These are phyloP conservation scores for Cataglyphis livida DNA, from an alignment of 2,888 invertebrate genomes.

Conservation along the genomic window DNA sequence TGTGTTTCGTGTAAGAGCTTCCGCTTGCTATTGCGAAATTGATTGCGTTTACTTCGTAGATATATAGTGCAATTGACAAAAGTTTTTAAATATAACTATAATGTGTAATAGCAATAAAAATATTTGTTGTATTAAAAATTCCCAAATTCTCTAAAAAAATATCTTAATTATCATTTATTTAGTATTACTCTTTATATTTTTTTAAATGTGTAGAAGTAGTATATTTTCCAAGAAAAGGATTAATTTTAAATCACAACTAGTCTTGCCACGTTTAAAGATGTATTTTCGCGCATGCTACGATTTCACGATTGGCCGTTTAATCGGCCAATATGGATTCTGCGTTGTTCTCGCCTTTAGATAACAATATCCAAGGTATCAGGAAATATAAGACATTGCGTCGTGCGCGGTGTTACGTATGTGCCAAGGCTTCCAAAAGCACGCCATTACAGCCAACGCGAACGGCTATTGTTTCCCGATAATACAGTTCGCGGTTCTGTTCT, in stretches of 20 bases:
- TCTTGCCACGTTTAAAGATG: constrained; percentile 58
- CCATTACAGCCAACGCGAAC: constrained; percentile 22
- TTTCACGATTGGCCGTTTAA: constrained; percentile 43
- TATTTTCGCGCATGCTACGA: neutral
- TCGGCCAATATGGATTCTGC: constrained; percentile 61
- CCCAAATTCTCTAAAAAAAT: neutral
- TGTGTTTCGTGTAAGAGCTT: constrained; percentile 44
- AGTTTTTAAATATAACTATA: neutral
- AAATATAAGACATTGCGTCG: neutral
- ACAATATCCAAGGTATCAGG: constrained; percentile 9
- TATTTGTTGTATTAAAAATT: neutral
- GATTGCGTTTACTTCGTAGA: constrained; percentile 1
- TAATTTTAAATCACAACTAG: constrained; percentile 64
- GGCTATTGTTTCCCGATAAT: constrained; percentile 70
- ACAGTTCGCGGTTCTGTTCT: constrained; percentile 39
- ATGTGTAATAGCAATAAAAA: neutral
- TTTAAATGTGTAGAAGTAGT: constrained; percentile 46
- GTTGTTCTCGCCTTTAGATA: constrained; percentile 28
- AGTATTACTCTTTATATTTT: neutral
- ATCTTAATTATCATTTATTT: neutral
- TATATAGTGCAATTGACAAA: neutral
- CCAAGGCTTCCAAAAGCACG: constrained; percentile 44
- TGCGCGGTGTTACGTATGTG: constrained; percentile 53
- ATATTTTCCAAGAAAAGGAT: constrained; percentile 47
- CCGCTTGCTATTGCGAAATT: constrained; percentile 18